These are phyloP conservation scores for Noctua janthina DNA, from an alignment of 2,888 invertebrate genomes.

Conservation along the genomic window DNA sequence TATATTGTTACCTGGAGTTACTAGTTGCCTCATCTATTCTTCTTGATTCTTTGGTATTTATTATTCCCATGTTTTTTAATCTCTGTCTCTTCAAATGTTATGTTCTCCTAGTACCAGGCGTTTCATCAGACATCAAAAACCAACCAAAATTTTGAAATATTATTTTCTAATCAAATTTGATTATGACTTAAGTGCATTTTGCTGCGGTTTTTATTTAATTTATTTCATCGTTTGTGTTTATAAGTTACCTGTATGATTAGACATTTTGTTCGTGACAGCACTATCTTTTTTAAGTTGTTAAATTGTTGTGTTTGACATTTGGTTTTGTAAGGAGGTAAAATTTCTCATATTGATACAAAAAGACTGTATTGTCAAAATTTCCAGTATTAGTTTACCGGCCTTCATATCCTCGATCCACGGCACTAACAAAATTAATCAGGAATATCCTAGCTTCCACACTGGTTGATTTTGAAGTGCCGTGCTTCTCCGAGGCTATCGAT, in stretches of 20 bases:
- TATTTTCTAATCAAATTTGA: constrained; percentile 2
- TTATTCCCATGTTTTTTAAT: constrained; percentile 57
- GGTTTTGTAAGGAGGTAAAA: constrained; percentile 12
- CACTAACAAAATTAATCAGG: no score
- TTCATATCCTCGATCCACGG: no score
- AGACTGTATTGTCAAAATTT: background rate
- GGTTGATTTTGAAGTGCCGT: no score
- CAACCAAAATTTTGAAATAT: constrained; percentile 12
- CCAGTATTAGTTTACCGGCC: no score
- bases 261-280: constrained; percentile 49
- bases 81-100: constrained; percentile 6
- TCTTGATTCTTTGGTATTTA: constrained; percentile 73
- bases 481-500: no score
- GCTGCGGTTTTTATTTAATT: constrained; percentile 43
- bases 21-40: constrained; percentile 82
- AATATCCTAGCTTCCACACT: no score
- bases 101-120: constrained; percentile 1
- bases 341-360: background rate
- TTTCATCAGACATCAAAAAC: constrained; percentile 8
- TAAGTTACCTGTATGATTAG: constrained; percentile 43
- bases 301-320: constrained; percentile 10
- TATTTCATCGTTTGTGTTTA: constrained; percentile 53
- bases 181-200: constrained; percentile 52
- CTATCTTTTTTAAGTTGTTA: constrained; percentile 30
- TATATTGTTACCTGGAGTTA: constrained; percentile 77